Evolutionary conservation across 2,113 vertebrate genomes (phyloP), one percentile per base, ranked within the genome.

Genomic region (Perccottus glenii): DNA sequence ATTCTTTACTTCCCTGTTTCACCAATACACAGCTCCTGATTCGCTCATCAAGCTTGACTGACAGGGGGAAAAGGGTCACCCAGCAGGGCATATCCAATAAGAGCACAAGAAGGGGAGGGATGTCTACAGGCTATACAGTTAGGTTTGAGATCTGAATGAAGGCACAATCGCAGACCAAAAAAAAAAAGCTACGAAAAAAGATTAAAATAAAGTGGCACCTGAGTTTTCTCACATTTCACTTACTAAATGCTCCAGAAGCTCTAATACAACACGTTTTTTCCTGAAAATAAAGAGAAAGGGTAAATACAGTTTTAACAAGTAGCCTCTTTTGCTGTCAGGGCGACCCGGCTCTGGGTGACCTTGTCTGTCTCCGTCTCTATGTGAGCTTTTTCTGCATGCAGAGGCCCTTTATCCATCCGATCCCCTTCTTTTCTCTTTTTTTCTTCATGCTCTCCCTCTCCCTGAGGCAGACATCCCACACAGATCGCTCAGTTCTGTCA

Each of bases 301-400:
- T 78, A 87, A 86, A 90, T 78, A 80, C 63, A 75, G 71, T 85
- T 78, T 82, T 86, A 84, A 77, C 65, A 67, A 85, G 68, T 61
- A 36, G 42, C 64, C 72, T 62, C 80, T 71, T 81, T 80, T 70
- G 70, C 83, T 81, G 72, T 85, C 86, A 85, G 87, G 90, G 87
- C 89, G 87, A 91, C 87, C 87, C 84, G 86, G 90, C 81, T 86
- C 86, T 74, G 78, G 71, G 63, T 92, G 91, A 93, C 91, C 92
- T 90, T 91, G 89, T 88, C 91, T 87, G 87, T 90, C 88, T 85
- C 79, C 27, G 65, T 68, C 85, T 81, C 86, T 84, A 86, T 80
- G 63, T 87, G 87, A 81, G 78, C 75, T 84, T 89, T 86, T 85
- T 79, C 65, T 83, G 60, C 80, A 80, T 60, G 87, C 83, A 66